These are phyloP conservation scores for Grapholita molesta DNA, from an alignment of 1,140 invertebrate species.

Conservation along the genomic window DNA sequence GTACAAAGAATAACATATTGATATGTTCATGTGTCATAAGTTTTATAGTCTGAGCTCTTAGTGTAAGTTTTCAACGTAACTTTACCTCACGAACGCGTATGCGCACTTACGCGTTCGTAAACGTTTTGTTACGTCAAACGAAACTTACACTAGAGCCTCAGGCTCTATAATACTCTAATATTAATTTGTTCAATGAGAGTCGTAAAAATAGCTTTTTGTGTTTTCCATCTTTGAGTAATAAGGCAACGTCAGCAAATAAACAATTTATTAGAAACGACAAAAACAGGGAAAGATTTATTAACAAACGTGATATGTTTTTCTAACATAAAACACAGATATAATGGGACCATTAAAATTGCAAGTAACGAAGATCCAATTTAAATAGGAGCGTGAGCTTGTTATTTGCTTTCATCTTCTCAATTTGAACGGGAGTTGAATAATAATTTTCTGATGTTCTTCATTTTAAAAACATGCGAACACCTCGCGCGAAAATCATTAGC, in stretches of 20 bases:
- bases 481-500: not conserved
- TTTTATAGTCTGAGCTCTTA: too few species aligned
- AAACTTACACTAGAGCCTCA: too few species aligned
- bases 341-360: not conserved
- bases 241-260: not conserved
- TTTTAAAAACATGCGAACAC: not conserved
- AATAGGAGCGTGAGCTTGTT: not conserved
- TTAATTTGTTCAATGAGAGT: not conserved
- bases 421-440: not conserved
- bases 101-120: too few species aligned
- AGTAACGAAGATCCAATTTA: not conserved
- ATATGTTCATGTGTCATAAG: too few species aligned
- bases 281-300: not conserved
- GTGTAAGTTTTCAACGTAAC: too few species aligned
- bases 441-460: not conserved
- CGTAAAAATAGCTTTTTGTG: not conserved
- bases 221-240: not conserved
- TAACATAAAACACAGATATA: not conserved
- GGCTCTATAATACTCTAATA: too few species aligned
- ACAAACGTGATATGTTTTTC: conserved; percentile 1
- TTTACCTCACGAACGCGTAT: too few species aligned
- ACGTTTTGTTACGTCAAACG: too few species aligned
- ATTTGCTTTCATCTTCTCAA: not conserved
- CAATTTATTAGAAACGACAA: not conserved
- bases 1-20: too few species aligned